These are phyloP conservation scores for Acronicta leporina DNA, from an alignment of 2,888 invertebrate species.

Conservation along the genomic window DNA sequence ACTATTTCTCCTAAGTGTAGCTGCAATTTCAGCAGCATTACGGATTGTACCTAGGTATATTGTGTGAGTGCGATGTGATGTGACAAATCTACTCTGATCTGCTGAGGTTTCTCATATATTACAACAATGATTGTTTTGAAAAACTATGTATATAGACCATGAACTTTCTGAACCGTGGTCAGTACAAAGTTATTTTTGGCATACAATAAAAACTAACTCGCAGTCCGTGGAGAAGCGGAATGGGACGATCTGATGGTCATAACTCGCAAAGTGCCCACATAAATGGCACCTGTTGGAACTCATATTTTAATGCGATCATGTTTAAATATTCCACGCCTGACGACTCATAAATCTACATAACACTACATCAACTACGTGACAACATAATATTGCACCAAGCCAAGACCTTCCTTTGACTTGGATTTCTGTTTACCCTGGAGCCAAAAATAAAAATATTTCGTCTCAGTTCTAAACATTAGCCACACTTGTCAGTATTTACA, in stretches of 20 bases:
- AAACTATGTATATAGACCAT: too few species aligned
- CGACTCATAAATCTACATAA: conserved; percentile 17
- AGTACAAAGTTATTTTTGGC: background rate
- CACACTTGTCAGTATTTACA: conserved; percentile 36
- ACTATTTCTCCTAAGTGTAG: too few species aligned
- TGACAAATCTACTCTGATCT: too few species aligned
- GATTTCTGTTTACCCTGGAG: background rate
- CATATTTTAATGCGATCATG: conserved; percentile 19
- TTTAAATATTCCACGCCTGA: conserved; percentile 25
- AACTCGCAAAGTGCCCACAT: conserved; percentile 19
- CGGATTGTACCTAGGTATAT: too few species aligned
- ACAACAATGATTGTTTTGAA: too few species aligned
- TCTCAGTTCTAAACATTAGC: conserved; percentile 13
- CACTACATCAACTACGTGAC: conserved; percentile 10
- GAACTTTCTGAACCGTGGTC: too few species aligned
- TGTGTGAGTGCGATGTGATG: too few species aligned
- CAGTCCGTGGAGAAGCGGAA: background rate
- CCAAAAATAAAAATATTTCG: conserved; percentile 1
- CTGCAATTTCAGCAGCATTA: too few species aligned
- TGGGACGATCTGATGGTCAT: conserved; percentile 9
- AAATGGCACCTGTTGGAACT: conserved; percentile 15
- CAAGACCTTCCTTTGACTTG: conserved; percentile 5
- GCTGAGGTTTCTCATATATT: too few species aligned
- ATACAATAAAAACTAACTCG: too few species aligned
- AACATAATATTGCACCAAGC: conserved; percentile 20